phyloP scores from a whole-genome alignment of 23 tunicate genomes.

The Clavelina lepadiformis region DNA sequence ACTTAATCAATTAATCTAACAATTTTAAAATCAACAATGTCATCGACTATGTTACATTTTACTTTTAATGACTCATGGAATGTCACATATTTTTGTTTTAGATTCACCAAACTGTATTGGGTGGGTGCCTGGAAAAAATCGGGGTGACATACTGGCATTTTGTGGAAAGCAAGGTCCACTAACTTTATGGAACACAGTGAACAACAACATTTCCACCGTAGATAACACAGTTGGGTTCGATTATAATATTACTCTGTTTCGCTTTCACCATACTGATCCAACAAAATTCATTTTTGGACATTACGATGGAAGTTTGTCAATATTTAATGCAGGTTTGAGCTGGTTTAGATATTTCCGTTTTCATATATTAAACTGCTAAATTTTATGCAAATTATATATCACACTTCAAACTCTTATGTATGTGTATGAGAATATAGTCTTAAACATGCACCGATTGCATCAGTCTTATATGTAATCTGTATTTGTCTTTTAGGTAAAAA shows the following conservation, averaged over 20 bases:
- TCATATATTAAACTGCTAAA: too few relatives aligned
- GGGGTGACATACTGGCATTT: slow-evolving; percentile 17
- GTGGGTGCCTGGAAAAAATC: slow-evolving; percentile 51
- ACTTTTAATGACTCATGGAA: background rate
- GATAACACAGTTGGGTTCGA: slow-evolving; percentile 52
- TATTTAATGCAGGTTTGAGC: slow-evolving; percentile 49
- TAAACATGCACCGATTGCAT: background rate
- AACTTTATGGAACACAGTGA: slow-evolving; percentile 46
- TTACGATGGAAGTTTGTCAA: slow-evolving; percentile 71
- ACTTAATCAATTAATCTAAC: background rate
- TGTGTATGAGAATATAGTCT: too few relatives aligned
- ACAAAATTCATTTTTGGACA: slow-evolving; percentile 67
- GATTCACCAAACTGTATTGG: slow-evolving; percentile 49
- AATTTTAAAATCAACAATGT: too few relatives aligned
- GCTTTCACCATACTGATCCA: slow-evolving; percentile 78
- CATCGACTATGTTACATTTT: too few relatives aligned
- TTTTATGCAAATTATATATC: too few relatives aligned
- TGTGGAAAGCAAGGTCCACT: slow-evolving; percentile 47
- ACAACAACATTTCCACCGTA: slow-evolving; percentile 13
- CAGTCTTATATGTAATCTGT: background rate
- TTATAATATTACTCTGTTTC: slow-evolving; percentile 47
- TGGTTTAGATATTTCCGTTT: too few relatives aligned
- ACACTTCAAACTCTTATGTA: too few relatives aligned
- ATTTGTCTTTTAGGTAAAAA: slow-evolving; percentile 25
- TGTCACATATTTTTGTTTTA: background rate